Conservation (phyloP, 2,888 invertebrate genomes). For the Drosophila mimetica region DNA sequence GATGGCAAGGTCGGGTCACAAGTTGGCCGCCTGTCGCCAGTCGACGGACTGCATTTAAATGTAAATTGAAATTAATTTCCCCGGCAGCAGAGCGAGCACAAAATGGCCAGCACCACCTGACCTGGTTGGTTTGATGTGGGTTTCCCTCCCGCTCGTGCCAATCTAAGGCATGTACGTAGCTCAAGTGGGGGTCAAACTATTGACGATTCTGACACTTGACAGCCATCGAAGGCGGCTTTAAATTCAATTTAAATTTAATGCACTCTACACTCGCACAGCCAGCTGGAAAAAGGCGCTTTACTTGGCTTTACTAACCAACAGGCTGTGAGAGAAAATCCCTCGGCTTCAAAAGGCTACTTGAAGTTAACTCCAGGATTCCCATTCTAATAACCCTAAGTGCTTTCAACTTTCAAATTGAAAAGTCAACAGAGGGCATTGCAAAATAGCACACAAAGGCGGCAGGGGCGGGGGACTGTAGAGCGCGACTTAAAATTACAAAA, state of each 20-base stretch:
- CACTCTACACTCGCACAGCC: conserved; percentile 9
- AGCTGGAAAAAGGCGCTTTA: conserved; percentile 14
- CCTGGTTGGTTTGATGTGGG: conserved; percentile 71
- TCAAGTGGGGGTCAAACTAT: conserved; percentile 5
- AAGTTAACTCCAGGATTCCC: conserved; percentile 59
- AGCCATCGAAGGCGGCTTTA: conserved; percentile 29
- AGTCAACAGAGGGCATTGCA: conserved; percentile 78
- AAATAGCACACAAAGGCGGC: conserved; percentile 64
- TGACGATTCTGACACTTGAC: conserved; percentile 56
- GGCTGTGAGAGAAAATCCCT: conserved; percentile 26
- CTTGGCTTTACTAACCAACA: conserved; percentile 9
- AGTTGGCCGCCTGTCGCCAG: conserved; percentile 41
- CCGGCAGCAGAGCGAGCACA: conserved; percentile 43
- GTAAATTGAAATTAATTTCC: conserved; percentile 78
- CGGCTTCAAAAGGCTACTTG: conserved; percentile 58
- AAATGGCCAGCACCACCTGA: conserved; percentile 48
- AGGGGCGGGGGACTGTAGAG: conserved; percentile 43
- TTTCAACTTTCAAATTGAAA: conserved; percentile 81
- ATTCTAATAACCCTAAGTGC: conserved; percentile 80
- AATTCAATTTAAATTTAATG: conserved; percentile 41
- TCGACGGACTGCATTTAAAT: conserved; percentile 73
- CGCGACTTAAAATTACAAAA: conserved; percentile 81
- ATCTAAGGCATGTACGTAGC: too few relatives aligned
- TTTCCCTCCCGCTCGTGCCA: conserved; percentile 6
- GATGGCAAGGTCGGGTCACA: conserved; percentile 72